A percentile compares a stretch with the other conserved stretches of the same genome.
phyloP scores from a whole-genome alignment of 2,113 vertebrate species.

The Toxotes jaculatrix region DNA sequence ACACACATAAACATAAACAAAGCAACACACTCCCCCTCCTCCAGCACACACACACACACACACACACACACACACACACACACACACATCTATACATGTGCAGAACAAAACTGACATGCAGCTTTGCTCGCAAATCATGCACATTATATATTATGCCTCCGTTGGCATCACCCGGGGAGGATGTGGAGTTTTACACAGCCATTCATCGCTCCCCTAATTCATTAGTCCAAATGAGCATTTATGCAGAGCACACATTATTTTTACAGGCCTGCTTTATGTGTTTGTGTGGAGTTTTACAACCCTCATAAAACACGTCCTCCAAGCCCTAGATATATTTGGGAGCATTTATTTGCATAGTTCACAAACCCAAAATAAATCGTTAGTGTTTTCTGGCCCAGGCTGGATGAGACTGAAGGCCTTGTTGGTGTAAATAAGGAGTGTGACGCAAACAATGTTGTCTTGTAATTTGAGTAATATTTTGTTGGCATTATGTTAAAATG shows the following conservation, averaged over 20 bases:
- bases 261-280: constrained; percentile 83
- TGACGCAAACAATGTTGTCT: constrained; percentile 46
- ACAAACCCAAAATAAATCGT: constrained; percentile 81
- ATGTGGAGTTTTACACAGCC: constrained; percentile 68
- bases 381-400: constrained; percentile 55
- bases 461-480: constrained; percentile 44
- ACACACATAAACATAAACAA: not conserved
- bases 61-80: constrained; percentile 11
- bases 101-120: constrained; percentile 15
- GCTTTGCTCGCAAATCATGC: constrained; percentile 25
- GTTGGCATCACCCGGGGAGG: constrained; percentile 63
- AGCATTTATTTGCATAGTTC: constrained; percentile 83
- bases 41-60: constrained; percentile 1
- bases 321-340: constrained; percentile 81
- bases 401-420: constrained; percentile 31
- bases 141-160: constrained; percentile 28
- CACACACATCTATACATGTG: constrained; percentile 3
- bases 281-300: constrained; percentile 84
- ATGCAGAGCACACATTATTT: constrained; percentile 82
- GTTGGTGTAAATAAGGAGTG: constrained; percentile 36
- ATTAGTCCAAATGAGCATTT: constrained; percentile 85
- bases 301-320: constrained; percentile 82
- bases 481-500: constrained; percentile 34
- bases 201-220: constrained; percentile 80
- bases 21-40: not conserved